Conservation (phyloP, 1,140 invertebrate genomes). For the Neotoxoptera formosana region DNA sequence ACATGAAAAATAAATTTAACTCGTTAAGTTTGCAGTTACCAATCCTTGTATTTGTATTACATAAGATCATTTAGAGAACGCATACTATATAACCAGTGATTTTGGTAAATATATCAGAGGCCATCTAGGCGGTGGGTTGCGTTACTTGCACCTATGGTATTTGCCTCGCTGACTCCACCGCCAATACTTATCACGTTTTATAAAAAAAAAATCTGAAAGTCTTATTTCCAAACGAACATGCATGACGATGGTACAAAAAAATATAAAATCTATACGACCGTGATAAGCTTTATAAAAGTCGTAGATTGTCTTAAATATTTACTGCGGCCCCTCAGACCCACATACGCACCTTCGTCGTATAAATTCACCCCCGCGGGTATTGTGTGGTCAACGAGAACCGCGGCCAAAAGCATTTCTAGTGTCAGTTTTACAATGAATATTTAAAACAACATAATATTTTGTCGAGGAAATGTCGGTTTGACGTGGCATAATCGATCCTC, state of each 20-base stretch:
- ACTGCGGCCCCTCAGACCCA: not conserved
- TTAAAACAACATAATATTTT: not conserved
- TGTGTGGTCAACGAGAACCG: not conserved
- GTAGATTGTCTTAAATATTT: not conserved
- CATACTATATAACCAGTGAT: not conserved
- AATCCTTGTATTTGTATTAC: not conserved
- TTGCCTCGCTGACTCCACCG: rapidly evolving
- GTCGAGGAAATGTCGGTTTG: not conserved
- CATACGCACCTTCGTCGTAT: not conserved
- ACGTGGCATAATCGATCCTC: not conserved
- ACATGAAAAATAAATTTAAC: not conserved
- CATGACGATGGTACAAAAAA: not conserved
- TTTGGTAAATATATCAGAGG: not conserved
- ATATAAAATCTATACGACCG: not conserved
- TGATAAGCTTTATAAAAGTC: not conserved
- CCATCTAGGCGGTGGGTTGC: not conserved
- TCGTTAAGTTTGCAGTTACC: too few species aligned
- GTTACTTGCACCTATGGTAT: too few species aligned
- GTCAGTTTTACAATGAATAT: not conserved
- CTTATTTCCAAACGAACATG: not conserved
- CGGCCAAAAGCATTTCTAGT: not conserved
- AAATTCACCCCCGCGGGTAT: not conserved
- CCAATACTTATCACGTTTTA: not conserved
- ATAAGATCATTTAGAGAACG: not conserved
- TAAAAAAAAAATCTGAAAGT: not conserved